These are phyloP conservation scores for Glaucomys volans DNA, from an alignment of 2,113 vertebrate genomes.

Conservation along the genomic window DNA sequence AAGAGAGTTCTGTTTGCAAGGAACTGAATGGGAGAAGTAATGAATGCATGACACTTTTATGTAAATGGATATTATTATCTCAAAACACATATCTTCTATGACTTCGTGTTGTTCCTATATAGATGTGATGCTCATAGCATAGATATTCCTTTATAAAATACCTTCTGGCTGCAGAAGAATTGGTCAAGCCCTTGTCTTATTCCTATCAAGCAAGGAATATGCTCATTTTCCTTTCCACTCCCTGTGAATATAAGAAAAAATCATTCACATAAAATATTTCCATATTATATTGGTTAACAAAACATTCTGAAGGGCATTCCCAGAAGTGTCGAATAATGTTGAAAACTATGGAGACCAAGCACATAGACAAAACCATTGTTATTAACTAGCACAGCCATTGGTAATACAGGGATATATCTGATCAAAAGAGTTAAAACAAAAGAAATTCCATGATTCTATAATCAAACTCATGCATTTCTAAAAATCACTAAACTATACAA, in stretches of 20 bases:
- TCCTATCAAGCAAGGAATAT: background rate
- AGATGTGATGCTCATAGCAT: background rate
- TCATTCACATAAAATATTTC: background rate
- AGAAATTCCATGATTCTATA: background rate
- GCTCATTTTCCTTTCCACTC: background rate
- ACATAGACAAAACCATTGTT: background rate
- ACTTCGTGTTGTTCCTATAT: background rate
- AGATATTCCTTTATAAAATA: background rate
- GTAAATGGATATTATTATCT: background rate
- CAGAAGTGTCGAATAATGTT: background rate
- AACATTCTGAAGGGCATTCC: background rate
- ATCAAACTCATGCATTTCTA: background rate
- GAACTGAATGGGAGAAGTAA: background rate
- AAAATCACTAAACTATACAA: background rate
- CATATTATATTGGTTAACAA: background rate
- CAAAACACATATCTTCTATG: background rate
- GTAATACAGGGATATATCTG: background rate
- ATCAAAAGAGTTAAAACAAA: background rate
- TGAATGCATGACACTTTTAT: background rate
- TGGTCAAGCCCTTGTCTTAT: background rate
- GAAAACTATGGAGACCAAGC: background rate
- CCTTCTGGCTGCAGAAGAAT: background rate
- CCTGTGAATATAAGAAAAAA: background rate
- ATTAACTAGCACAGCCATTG: background rate
- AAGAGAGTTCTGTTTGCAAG: background rate